A percentile compares a stretch with the other conserved stretches of the same genome.
Evolutionary conservation across 2,113 vertebrate species (phyloP).

Genomic region (Alethe castanea): DNA sequence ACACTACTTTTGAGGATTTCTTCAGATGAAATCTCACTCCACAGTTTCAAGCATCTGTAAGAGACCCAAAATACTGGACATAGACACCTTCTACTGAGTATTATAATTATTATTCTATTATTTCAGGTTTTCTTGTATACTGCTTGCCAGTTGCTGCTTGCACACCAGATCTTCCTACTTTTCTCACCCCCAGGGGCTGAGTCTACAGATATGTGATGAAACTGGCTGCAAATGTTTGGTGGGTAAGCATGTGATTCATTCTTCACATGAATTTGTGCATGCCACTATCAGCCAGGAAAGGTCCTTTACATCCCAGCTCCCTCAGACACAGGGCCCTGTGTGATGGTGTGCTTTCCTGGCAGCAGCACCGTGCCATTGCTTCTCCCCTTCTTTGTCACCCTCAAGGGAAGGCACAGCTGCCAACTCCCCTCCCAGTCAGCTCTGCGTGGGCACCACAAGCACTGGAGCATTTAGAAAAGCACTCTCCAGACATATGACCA

Average conservation of each 20-base stretch:
- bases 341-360: not conserved
- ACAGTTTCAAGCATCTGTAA: not conserved
- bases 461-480: not conserved
- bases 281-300: not conserved
- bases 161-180: not conserved
- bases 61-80: not conserved
- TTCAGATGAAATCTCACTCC: not conserved
- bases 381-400: not conserved
- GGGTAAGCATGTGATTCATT: not conserved
- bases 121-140: not conserved
- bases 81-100: not conserved
- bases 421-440: not conserved
- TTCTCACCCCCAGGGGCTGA: not conserved
- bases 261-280: not conserved
- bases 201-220: not conserved
- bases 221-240: not conserved
- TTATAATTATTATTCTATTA: not conserved
- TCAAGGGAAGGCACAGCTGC: not conserved
- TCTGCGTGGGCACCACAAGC: not conserved
- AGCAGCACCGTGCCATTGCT: accelerated
- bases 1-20: not conserved
- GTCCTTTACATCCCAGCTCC: accelerated
- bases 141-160: not conserved
- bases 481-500: not conserved
- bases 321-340: not conserved